Conservation (phyloP, 2,888 invertebrate genomes). For the Plagodis pulveraria region DNA sequence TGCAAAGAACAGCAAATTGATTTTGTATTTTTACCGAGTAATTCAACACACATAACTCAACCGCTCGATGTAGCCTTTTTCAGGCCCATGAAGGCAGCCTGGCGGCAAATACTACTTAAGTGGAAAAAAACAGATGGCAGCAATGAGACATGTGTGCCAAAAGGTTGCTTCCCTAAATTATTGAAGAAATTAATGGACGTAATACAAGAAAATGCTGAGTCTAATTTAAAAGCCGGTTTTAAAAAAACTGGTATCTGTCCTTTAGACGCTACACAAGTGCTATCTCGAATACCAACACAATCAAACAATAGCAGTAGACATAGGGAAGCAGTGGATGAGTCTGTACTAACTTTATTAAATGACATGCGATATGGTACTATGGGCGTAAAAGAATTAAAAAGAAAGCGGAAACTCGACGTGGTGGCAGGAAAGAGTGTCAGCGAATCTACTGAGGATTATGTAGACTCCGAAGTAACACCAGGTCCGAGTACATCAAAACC, state of each 20-base stretch:
- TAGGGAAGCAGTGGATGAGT: not conserved
- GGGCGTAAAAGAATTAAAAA: not conserved
- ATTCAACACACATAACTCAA: slow-evolving; percentile 2
- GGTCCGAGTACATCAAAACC: not conserved
- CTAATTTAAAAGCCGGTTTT: slow-evolving; percentile 31
- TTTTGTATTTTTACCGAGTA: slow-evolving; percentile 25
- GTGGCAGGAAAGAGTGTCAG: not conserved
- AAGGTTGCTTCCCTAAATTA: slow-evolving; percentile 32
- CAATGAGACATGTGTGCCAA: slow-evolving; percentile 15
- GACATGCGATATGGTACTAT: not conserved
- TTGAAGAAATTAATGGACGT: slow-evolving; percentile 27
- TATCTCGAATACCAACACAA: not conserved
- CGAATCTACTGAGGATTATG: not conserved
- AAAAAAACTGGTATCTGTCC: slow-evolving; percentile 31
- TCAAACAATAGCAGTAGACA: not conserved
- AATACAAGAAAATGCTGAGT: slow-evolving; percentile 15
- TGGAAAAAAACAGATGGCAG: slow-evolving; percentile 3
- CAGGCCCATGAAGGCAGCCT: not conserved
- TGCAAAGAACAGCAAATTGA: slow-evolving; percentile 21
- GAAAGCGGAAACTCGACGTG: not conserved
- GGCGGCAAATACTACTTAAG: not conserved
- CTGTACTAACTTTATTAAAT: not conserved
- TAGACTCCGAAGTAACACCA: not conserved
- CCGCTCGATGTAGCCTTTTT: slow-evolving; percentile 2
- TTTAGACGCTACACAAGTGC: not conserved